Evolutionary conservation across 2,888 invertebrate species (phyloP).

Genomic region (Cheilosia grossa): DNA sequence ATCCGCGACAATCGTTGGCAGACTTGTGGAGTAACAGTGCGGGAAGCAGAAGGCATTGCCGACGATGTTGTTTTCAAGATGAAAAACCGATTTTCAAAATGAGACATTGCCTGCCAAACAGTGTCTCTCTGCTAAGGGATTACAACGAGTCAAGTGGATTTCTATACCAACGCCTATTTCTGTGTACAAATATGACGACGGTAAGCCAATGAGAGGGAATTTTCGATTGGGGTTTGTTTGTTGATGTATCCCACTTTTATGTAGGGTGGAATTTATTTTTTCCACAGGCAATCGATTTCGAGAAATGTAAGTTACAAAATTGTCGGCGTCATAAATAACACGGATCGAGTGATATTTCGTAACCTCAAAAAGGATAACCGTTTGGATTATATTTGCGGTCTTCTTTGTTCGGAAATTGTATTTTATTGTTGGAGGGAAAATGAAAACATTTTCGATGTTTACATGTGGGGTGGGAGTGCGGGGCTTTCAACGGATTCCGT

Average conservation of each 20-base stretch:
- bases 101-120: slow-evolving; percentile 36
- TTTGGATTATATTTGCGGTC: slow-evolving; percentile 46
- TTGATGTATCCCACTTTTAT: slow-evolving; percentile 11
- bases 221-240: slow-evolving; percentile 17
- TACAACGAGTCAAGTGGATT: slow-evolving; percentile 28
- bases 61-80: slow-evolving; percentile 2
- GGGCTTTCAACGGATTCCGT: slow-evolving; percentile 12
- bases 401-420: neutral
- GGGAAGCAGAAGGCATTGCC: neutral
- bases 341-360: slow-evolving; percentile 32
- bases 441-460: slow-evolving; percentile 43
- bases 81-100: slow-evolving; percentile 37
- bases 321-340: slow-evolving; percentile 54
- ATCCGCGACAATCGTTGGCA: slow-evolving; percentile 50
- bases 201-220: slow-evolving; percentile 28
- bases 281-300: slow-evolving; percentile 55
- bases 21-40: neutral
- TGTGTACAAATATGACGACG: too few species aligned
- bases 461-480: neutral
- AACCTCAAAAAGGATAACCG: slow-evolving; percentile 50
- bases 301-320: slow-evolving; percentile 20
- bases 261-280: slow-evolving; percentile 7
- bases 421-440: slow-evolving; percentile 35
- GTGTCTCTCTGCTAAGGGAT: slow-evolving; percentile 9
- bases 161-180: slow-evolving; percentile 5